Evolutionary conservation across 53 echinoderm and acorn worm genomes (phyloP).

Genomic region (Temnopleurus reevesii): DNA sequence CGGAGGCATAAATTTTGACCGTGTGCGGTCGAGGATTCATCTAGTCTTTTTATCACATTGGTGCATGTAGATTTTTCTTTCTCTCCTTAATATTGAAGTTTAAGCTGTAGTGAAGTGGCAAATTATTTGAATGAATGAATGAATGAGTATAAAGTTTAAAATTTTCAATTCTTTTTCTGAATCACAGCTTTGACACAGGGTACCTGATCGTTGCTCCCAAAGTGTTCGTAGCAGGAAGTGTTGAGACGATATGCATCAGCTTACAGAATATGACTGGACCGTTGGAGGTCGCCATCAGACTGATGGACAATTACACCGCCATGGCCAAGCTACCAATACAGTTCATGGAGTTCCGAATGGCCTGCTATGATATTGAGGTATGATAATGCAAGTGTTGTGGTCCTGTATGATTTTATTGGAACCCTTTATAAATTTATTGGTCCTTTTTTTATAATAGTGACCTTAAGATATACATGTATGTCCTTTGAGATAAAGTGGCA

Average conservation of each 20-base stretch:
- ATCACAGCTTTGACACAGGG: conserved; percentile 71
- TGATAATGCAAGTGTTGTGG: too few species aligned
- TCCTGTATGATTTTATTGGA: too few species aligned
- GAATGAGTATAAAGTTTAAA: neutral
- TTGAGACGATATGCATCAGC: conserved; percentile 70
- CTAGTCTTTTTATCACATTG: too few species aligned
- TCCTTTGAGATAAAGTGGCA: too few species aligned
- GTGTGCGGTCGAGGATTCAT: too few species aligned
- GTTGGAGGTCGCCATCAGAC: conserved; percentile 62
- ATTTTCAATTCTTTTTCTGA: neutral
- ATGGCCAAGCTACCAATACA: conserved; percentile 50
- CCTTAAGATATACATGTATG: too few species aligned
- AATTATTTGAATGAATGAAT: neutral
- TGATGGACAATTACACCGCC: conserved; percentile 55
- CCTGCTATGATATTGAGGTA: conserved; percentile 74
- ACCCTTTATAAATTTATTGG: too few species aligned
- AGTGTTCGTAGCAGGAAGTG: conserved; percentile 64
- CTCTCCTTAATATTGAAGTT: too few species aligned
- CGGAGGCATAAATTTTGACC: too few species aligned
- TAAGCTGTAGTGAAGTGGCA: too few species aligned
- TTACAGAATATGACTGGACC: conserved; percentile 71
- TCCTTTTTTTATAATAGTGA: too few species aligned
- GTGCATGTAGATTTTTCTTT: too few species aligned
- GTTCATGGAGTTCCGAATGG: conserved; percentile 66
- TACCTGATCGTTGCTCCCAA: conserved; percentile 76